phyloP scores from a whole-genome alignment of 2,888 invertebrate genomes.

The Limnephilus lunatus region DNA sequence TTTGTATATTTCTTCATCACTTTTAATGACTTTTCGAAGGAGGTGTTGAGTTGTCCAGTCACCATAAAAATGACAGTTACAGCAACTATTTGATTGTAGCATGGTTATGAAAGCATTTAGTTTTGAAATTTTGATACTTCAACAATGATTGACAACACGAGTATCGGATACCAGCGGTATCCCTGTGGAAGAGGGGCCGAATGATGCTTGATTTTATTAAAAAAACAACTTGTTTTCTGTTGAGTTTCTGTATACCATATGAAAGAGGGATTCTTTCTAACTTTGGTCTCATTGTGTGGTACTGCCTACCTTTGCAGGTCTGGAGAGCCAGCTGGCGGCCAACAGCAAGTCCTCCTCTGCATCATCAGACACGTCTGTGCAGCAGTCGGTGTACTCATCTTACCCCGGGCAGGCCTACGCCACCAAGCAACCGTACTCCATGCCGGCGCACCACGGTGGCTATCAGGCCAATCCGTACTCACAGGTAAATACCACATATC shows the following conservation, averaged over 20 bases:
- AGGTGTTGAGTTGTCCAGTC: too few relatives aligned
- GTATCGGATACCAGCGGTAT: too few relatives aligned
- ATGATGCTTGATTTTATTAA: not conserved
- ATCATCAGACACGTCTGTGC: conserved; percentile 31
- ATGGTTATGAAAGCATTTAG: too few relatives aligned
- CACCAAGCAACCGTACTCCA: conserved; percentile 42
- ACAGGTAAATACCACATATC: conserved; percentile 63
- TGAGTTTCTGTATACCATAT: too few relatives aligned
- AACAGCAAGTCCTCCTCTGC: conserved; percentile 76
- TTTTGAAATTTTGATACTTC: too few relatives aligned
- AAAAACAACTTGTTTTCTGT: not conserved
- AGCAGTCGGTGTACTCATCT: conserved; percentile 67
- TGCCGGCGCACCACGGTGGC: conserved; percentile 62
- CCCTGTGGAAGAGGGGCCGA: not conserved
- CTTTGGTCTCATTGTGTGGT: not conserved
- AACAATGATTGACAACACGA: too few relatives aligned
- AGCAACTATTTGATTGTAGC: not conserved
- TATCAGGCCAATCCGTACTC: conserved; percentile 69
- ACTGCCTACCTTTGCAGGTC: conserved; percentile 67
- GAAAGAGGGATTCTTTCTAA: not conserved
- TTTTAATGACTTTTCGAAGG: too few relatives aligned
- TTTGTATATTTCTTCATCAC: too few relatives aligned
- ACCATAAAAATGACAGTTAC: too few relatives aligned
- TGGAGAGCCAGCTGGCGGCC: conserved; percentile 74
- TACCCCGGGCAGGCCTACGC: conserved; percentile 65